Conservation (phyloP, 2,797 vertebrate species). For the Corythornis leucogaster region DNA sequence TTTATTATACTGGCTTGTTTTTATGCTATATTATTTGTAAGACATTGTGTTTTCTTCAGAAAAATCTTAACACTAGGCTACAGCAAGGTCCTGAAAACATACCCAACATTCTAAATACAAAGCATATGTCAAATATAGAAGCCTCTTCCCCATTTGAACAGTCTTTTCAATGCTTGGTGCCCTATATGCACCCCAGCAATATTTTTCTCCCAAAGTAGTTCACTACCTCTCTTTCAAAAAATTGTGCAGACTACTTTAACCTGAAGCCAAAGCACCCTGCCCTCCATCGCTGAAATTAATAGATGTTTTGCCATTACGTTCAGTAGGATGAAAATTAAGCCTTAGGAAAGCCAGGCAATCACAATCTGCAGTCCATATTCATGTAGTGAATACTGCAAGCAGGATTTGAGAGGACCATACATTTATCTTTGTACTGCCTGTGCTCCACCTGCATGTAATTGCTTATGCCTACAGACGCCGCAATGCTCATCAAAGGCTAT, state of each 20-base stretch:
- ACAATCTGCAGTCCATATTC: background rate
- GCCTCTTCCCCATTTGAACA: background rate
- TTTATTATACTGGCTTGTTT: background rate
- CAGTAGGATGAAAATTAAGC: constrained; percentile 6
- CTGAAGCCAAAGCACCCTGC: background rate
- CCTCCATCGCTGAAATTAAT: constrained; percentile 6
- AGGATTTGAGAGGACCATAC: constrained; percentile 36
- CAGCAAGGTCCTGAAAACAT: background rate
- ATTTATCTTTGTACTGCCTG: constrained; percentile 39
- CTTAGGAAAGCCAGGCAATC: constrained; percentile 7
- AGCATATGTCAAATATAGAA: background rate
- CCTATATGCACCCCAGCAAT: background rate
- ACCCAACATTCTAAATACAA: background rate
- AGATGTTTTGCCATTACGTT: background rate
- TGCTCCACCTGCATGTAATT: constrained; percentile 58
- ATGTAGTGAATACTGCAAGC: background rate
- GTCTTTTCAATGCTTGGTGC: background rate
- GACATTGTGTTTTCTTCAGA: background rate
- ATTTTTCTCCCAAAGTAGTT: background rate
- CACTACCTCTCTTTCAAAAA: background rate
- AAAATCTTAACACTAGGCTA: background rate
- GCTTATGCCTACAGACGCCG: background rate
- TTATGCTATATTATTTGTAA: background rate
- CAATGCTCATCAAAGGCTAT: background rate
- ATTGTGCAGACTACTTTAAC: background rate